phyloP scores from a whole-genome alignment of 1,140 invertebrate genomes.

The Euura lappo region DNA sequence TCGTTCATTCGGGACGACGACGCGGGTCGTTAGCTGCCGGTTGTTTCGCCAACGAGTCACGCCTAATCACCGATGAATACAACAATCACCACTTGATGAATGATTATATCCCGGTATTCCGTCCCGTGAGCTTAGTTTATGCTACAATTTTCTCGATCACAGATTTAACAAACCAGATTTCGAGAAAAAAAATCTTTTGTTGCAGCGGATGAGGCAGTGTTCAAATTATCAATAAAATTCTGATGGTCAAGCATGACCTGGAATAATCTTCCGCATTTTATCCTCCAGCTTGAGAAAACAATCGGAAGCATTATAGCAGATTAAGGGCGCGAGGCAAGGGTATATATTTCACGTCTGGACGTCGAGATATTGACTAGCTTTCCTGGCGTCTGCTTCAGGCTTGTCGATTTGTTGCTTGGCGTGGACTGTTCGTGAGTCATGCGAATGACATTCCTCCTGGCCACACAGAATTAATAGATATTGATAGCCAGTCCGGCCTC shows the following conservation, averaged over 20 bases:
- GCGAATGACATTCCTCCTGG: neutral
- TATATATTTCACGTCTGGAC: neutral
- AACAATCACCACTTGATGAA: conserved; percentile 43
- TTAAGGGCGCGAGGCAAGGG: too few relatives aligned
- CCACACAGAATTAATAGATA: conserved; percentile 4
- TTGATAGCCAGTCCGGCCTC: neutral
- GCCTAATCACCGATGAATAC: conserved; percentile 44
- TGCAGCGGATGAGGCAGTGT: neutral
- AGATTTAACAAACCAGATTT: neutral
- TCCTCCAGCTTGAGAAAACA: conserved; percentile 24
- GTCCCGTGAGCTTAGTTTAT: conserved; percentile 38
- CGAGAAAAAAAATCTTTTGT: too few relatives aligned
- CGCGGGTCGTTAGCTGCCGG: conserved; percentile 39
- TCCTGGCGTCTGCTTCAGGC: neutral
- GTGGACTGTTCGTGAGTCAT: conserved; percentile 3
- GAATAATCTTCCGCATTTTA: too few relatives aligned
- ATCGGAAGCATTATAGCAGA: too few relatives aligned
- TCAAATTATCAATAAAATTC: neutral
- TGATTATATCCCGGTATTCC: conserved; percentile 26
- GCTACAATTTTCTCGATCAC: neutral
- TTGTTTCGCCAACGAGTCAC: conserved; percentile 37
- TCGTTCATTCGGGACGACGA: neutral
- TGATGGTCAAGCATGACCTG: neutral
- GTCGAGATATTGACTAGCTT: neutral
- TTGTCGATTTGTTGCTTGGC: neutral